Percentiles rank a stretch among this genome's conserved stretches.
Evolutionary conservation across 2,113 vertebrate species (phyloP).

Genomic region (Monarcha castaneiventris): DNA sequence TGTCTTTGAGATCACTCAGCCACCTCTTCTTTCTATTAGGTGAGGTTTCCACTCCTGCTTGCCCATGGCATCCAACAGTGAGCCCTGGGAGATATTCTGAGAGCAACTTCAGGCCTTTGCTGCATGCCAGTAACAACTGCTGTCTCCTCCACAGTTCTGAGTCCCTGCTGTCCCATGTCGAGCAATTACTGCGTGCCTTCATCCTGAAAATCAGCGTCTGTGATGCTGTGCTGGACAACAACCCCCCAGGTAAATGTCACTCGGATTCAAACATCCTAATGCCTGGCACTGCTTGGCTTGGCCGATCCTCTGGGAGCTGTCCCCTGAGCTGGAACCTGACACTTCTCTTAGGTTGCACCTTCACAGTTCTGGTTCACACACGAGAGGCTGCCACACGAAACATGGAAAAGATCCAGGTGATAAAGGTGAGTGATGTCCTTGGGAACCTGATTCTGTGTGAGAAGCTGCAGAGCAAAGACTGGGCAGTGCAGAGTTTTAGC

Average conservation of each 20-base stretch:
- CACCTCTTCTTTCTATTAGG: slow-evolving; percentile 92
- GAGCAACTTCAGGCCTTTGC: neutral
- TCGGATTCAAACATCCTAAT: neutral
- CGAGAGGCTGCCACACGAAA: slow-evolving; percentile 93
- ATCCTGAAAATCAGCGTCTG: slow-evolving; percentile 98
- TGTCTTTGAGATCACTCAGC: slow-evolving; percentile 96
- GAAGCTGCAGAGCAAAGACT: neutral
- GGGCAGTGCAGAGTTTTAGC: neutral
- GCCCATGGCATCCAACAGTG: neutral
- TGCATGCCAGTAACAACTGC: neutral
- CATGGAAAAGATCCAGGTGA: slow-evolving; percentile 99
- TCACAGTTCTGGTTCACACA: slow-evolving; percentile 95
- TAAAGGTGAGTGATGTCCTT: slow-evolving; percentile 81
- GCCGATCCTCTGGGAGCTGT: neutral
- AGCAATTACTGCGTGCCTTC: slow-evolving; percentile 93
- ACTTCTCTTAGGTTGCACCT: slow-evolving; percentile 84
- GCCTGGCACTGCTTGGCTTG: neutral
- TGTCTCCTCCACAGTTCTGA: slow-evolving; percentile 81
- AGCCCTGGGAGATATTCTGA: neutral
- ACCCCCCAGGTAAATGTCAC: slow-evolving; percentile 84
- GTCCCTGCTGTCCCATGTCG: slow-evolving; percentile 89
- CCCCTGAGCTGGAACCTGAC: neutral
- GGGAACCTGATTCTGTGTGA: neutral
- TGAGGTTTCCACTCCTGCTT: slow-evolving; percentile 13
- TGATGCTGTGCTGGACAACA: slow-evolving; percentile 94